These are phyloP conservation scores for Neopipo cinnamomea DNA, from an alignment of 2,113 vertebrate species.

Conservation along the genomic window DNA sequence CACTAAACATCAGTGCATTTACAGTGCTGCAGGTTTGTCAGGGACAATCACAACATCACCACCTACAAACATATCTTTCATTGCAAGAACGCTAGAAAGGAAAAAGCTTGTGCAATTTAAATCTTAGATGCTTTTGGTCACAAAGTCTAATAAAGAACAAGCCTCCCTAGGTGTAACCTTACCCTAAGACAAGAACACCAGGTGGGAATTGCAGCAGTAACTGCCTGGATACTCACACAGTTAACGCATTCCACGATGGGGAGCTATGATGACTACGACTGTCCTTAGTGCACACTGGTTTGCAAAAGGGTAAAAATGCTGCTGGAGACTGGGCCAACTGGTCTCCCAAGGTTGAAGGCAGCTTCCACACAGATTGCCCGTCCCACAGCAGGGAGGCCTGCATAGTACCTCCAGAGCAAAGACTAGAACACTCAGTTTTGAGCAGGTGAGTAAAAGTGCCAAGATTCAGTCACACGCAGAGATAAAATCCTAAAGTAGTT, in stretches of 20 bases:
- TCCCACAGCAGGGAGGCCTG: fast-evolving
- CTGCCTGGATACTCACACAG: not conserved
- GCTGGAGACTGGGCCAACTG: not conserved
- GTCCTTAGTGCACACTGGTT: not conserved
- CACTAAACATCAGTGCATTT: not conserved
- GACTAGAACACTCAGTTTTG: not conserved
- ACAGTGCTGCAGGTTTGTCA: not conserved
- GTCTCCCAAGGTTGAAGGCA: not conserved
- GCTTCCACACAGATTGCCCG: not conserved
- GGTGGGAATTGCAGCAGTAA: not conserved
- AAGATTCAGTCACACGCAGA: not conserved
- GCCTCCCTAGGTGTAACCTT: not conserved
- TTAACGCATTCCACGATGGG: not conserved
- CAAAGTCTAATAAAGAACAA: not conserved
- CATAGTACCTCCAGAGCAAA: fast-evolving
- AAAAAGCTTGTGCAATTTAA: not conserved
- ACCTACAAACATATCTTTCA: not conserved
- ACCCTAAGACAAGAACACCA: not conserved
- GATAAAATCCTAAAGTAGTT: not conserved
- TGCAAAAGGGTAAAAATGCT: not conserved
- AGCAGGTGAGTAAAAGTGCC: not conserved
- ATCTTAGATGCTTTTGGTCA: not conserved
- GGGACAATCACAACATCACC: not conserved
- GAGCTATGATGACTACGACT: not conserved
- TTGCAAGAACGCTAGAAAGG: not conserved